These are phyloP conservation scores for Cancer borealis DNA, from an alignment of 2,888 invertebrate genomes.

Conservation along the genomic window DNA sequence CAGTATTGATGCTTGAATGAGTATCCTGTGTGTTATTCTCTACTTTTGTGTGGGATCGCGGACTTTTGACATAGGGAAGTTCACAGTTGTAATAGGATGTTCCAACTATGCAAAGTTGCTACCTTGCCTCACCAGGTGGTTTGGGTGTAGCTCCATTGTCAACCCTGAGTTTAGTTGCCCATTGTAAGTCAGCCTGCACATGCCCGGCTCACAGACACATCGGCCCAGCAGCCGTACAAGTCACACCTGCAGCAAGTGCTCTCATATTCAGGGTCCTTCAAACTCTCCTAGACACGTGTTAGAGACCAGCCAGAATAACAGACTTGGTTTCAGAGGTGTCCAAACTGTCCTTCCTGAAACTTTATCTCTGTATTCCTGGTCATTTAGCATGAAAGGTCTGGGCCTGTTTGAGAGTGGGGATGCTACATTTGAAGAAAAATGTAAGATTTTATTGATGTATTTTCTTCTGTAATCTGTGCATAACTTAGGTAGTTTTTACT, in stretches of 20 bases:
- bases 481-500: slow-evolving; percentile 52
- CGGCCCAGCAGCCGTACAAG: slow-evolving; percentile 69
- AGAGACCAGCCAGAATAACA: slow-evolving; percentile 53
- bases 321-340: slow-evolving; percentile 45
- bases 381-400: slow-evolving; percentile 50
- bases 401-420: slow-evolving; percentile 77
- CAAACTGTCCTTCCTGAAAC: slow-evolving; percentile 48
- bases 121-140: slow-evolving; percentile 74
- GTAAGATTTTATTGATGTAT: slow-evolving; percentile 65
- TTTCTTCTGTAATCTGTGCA: slow-evolving; percentile 71
- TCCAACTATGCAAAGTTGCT: slow-evolving; percentile 75
- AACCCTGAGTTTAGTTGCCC: slow-evolving; percentile 75
- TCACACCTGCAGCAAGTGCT: slow-evolving; percentile 75
- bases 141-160: slow-evolving; percentile 72
- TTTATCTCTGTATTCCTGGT: slow-evolving; percentile 50
- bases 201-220: slow-evolving; percentile 75
- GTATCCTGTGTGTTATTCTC: slow-evolving; percentile 72
- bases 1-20: slow-evolving; percentile 71
- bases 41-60: slow-evolving; percentile 73
- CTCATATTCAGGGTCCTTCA: slow-evolving; percentile 75
- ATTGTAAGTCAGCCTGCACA: slow-evolving; percentile 70
- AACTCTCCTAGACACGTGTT: slow-evolving; percentile 65
- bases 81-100: slow-evolving; percentile 73
- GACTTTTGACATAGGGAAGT: slow-evolving; percentile 72
- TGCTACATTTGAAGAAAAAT: slow-evolving; percentile 74